These are phyloP conservation scores for Penaeus vannamei DNA, from an alignment of 1,140 invertebrate species.

Conservation along the genomic window DNA sequence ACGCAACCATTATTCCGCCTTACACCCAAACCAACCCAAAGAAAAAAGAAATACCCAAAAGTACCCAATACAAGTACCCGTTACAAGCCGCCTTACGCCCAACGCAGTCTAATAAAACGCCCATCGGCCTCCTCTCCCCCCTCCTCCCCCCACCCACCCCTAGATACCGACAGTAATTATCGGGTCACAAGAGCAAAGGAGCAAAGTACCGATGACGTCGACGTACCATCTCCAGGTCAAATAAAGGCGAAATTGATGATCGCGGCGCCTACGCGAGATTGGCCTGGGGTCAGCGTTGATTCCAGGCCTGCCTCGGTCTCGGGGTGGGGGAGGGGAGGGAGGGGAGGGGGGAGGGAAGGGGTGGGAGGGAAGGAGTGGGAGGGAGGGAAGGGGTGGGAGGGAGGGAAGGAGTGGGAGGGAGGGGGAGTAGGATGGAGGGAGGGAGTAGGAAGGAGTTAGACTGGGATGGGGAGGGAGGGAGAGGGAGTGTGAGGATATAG, in stretches of 20 bases:
- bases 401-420: too few relatives aligned
- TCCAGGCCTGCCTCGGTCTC: constrained; percentile 5
- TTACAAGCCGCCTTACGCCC: neutral
- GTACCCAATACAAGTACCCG: neutral
- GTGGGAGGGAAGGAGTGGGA: too few relatives aligned
- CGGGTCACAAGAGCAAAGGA: neutral
- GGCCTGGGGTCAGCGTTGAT: neutral
- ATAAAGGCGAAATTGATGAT: constrained; percentile 17
- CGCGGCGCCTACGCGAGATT: neutral
- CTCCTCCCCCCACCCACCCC: too few relatives aligned
- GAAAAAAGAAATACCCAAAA: too few relatives aligned
- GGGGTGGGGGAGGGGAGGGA: neutral
- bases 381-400: too few relatives aligned
- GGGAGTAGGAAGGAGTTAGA: too few relatives aligned
- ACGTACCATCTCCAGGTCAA: constrained; percentile 1
- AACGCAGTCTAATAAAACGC: neutral
- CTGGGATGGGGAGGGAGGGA: too few relatives aligned
- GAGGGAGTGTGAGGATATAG: neutral
- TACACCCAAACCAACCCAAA: too few relatives aligned
- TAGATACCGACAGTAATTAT: constrained; percentile 17
- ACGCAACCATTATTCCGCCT: too few relatives aligned
- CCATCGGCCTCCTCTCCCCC: neutral
- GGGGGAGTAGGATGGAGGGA: too few relatives aligned
- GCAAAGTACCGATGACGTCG: neutral
- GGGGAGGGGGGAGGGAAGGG: too few relatives aligned